These are phyloP conservation scores for Aldrovandia affinis DNA, from an alignment of 2,797 vertebrate species.

Conservation along the genomic window DNA sequence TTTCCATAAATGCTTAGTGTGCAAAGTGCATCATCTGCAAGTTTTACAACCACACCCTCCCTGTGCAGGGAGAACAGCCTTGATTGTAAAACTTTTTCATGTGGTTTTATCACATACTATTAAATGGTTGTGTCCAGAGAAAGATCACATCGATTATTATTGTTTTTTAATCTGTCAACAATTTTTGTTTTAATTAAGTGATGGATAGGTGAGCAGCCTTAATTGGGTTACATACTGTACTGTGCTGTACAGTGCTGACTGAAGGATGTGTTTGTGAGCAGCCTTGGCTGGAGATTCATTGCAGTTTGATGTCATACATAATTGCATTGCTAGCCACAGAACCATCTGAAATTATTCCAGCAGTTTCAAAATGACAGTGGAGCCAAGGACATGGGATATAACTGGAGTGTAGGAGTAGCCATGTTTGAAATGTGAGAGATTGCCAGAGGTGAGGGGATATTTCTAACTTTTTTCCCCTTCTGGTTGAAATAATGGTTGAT, in stretches of 20 bases:
- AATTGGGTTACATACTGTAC: neutral
- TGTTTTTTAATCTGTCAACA: neutral
- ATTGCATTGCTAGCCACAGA: neutral
- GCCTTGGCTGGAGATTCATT: neutral
- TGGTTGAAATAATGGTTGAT: neutral
- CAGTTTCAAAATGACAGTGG: neutral
- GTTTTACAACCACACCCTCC: neutral
- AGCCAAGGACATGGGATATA: neutral
- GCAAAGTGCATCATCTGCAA: neutral
- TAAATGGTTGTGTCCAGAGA: neutral
- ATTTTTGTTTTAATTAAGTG: neutral
- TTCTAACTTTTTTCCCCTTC: neutral
- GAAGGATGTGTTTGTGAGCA: neutral
- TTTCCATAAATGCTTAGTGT: neutral
- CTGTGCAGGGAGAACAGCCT: neutral
- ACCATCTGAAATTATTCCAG: neutral
- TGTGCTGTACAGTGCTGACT: neutral
- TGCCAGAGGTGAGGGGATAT: neutral
- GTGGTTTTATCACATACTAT: neutral
- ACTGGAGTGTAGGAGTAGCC: neutral
- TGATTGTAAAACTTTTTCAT: neutral
- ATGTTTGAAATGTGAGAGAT: neutral
- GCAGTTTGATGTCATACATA: neutral
- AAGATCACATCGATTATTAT: neutral
- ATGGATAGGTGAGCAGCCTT: neutral